A percentile compares a stretch with the other conserved stretches of the same genome.
Evolutionary conservation across 53 echinoderm and acorn worm species (phyloP).

Genomic region (Echinarachnius parma): DNA sequence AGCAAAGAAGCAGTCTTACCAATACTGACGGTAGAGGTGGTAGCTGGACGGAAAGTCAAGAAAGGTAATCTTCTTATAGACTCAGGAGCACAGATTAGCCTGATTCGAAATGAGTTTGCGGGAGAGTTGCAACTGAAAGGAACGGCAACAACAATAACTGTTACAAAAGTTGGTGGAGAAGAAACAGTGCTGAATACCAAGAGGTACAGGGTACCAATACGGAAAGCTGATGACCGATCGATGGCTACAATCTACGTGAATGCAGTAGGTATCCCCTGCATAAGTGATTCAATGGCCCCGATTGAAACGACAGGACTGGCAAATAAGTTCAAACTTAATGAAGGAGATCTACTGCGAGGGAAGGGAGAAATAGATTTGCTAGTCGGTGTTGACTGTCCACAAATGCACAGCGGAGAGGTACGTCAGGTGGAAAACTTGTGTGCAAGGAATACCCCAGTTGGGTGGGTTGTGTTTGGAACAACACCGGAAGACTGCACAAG

Average conservation of each 20-base stretch:
- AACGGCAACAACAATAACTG: conserved; percentile 21
- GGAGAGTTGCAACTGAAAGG: conserved; percentile 37
- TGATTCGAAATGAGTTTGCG: conserved; percentile 32
- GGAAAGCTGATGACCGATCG: background rate
- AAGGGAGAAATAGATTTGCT: conserved; percentile 39
- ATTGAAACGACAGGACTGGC: conserved; percentile 17
- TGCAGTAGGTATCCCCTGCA: conserved; percentile 41
- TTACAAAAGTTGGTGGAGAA: conserved; percentile 50
- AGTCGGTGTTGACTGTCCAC: conserved; percentile 40
- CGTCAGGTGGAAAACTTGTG: background rate
- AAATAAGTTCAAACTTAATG: conserved; percentile 14
- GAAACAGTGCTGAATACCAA: conserved; percentile 36
- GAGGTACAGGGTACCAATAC: conserved; percentile 15
- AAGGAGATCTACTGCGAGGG: conserved; percentile 24
- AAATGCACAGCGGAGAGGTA: conserved; percentile 4
- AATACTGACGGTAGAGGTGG: conserved; percentile 5
- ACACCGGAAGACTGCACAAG: background rate
- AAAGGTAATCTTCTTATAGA: conserved; percentile 45
- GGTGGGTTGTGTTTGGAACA: conserved; percentile 56
- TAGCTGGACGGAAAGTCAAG: background rate
- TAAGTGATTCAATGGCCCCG: conserved; percentile 44
- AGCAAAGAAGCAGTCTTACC: conserved; percentile 22
- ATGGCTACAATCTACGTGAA: background rate
- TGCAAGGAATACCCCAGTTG: conserved; percentile 37
- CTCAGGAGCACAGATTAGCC: conserved; percentile 42